Conservation (phyloP, 23 tunicate genomes). For the Clavelina lepadiformis region DNA sequence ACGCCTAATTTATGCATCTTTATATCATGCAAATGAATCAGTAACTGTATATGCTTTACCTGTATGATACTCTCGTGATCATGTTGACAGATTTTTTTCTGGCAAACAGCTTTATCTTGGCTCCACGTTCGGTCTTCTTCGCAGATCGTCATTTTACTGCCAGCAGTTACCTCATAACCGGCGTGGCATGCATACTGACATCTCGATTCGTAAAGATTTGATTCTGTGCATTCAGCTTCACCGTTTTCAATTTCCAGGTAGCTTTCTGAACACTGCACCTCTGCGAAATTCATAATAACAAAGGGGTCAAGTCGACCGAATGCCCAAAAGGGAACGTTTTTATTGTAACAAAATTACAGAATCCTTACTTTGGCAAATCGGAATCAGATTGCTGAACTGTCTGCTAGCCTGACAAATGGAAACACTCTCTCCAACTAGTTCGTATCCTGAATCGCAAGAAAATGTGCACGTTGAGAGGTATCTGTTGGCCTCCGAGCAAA, state of each 20-base stretch:
- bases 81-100: slow-evolving; percentile 41
- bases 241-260: slow-evolving; percentile 30
- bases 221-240: slow-evolving; percentile 30
- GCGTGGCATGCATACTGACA: slow-evolving; percentile 45
- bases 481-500: slow-evolving; percentile 20
- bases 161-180: slow-evolving; percentile 52
- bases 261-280: slow-evolving; percentile 7
- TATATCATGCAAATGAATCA: too few relatives aligned
- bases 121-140: slow-evolving; percentile 50
- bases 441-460: slow-evolving; percentile 14
- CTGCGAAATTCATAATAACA: slow-evolving; percentile 3
- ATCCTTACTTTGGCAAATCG: neutral
- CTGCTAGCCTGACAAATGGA: neutral
- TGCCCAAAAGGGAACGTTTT: too few relatives aligned
- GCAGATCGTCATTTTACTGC: slow-evolving; percentile 17
- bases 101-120: slow-evolving; percentile 36
- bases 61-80: slow-evolving; percentile 11
- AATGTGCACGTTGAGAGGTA: slow-evolving; percentile 17
- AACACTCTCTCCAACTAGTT: neutral
- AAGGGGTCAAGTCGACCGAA: too few relatives aligned
- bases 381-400: neutral
- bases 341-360: too few relatives aligned
- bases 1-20: too few relatives aligned
- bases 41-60: too few relatives aligned
- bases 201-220: slow-evolving; percentile 44